Evolutionary conservation across 2,113 vertebrate genomes (phyloP).

Genomic region (Nycticryphes semicollaris): DNA sequence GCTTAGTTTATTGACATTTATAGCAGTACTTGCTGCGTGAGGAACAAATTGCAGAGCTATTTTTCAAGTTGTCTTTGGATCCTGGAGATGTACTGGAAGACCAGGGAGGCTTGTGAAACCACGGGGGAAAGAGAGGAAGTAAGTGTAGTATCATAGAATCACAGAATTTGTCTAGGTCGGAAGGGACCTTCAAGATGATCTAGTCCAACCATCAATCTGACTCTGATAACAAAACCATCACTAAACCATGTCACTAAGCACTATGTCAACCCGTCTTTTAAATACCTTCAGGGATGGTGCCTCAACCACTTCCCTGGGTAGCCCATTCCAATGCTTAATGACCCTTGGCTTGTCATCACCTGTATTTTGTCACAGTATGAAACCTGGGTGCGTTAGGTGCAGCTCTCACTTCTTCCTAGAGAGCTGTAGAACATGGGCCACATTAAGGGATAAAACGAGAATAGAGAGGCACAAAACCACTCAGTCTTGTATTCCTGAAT

Average conservation of each 20-base stretch:
- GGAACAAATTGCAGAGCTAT: slow-evolving; percentile 15
- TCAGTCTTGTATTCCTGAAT: not conserved
- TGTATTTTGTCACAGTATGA: not conserved
- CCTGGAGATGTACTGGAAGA: not conserved
- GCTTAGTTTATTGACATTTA: slow-evolving; percentile 24
- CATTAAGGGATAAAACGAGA: not conserved
- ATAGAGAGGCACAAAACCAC: not conserved
- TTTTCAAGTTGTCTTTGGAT: not conserved
- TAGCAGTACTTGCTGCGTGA: not conserved
- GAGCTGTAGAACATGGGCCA: not conserved
- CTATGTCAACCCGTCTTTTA: too few relatives aligned
- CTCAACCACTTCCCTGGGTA: too few relatives aligned
- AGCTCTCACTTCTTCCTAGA: not conserved
- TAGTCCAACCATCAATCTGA: too few relatives aligned
- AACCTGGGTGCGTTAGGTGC: not conserved
- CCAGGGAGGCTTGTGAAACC: not conserved
- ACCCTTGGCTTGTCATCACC: not conserved
- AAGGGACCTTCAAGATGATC: too few relatives aligned
- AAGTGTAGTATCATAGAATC: not conserved
- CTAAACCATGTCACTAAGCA: too few relatives aligned
- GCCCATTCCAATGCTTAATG: too few relatives aligned
- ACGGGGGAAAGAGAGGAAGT: not conserved
- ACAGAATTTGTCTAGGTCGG: too few relatives aligned
- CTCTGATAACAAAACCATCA: too few relatives aligned
- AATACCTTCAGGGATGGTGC: too few relatives aligned